phyloP scores from a whole-genome alignment of 2,888 invertebrate genomes.

The Eilema griseolum region DNA sequence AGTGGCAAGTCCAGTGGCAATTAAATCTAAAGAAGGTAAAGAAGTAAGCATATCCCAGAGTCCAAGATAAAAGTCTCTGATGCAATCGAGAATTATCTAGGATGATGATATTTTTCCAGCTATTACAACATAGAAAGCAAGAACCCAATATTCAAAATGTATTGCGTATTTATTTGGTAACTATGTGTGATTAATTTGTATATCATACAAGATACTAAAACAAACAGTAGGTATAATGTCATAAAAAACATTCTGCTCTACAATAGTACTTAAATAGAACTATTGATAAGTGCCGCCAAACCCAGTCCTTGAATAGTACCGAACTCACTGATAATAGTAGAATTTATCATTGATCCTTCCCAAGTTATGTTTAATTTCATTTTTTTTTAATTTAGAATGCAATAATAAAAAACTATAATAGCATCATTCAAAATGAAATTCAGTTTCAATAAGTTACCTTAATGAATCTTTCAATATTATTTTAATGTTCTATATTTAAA shows the following conservation, averaged over 20 bases:
- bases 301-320: not conserved
- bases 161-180: too few species aligned
- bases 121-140: too few species aligned
- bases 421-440: not conserved
- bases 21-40: too few species aligned
- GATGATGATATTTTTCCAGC: too few species aligned
- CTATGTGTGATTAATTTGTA: too few species aligned
- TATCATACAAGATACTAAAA: too few species aligned
- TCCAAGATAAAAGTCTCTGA: too few species aligned
- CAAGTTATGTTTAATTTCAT: not conserved
- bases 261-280: not conserved
- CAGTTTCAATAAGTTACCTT: not conserved
- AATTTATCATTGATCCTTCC: not conserved
- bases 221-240: too few species aligned
- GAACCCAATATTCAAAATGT: too few species aligned
- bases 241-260: not conserved
- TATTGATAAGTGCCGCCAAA: not conserved
- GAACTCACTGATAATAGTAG: not conserved
- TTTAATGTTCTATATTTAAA: not conserved
- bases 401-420: not conserved
- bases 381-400: not conserved
- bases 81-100: too few species aligned
- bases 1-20: too few species aligned
- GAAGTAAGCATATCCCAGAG: too few species aligned
- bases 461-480: not conserved